These are phyloP conservation scores for Sprattus sprattus DNA, from an alignment of 2,113 vertebrate genomes.

Conservation along the genomic window DNA sequence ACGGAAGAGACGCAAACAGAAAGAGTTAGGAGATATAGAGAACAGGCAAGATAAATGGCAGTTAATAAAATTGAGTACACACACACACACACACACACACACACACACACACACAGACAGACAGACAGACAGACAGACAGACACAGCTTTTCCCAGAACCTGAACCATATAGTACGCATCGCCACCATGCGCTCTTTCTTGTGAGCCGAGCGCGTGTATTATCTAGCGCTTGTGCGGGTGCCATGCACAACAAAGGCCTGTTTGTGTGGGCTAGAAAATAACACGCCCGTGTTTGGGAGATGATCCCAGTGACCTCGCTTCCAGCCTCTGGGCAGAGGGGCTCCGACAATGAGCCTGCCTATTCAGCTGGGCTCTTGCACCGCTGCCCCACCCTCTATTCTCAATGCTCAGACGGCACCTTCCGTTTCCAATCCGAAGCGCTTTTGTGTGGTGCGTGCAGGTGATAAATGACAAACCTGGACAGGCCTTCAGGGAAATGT, in stretches of 20 bases:
- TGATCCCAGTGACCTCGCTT: not conserved
- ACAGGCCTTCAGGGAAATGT: not conserved
- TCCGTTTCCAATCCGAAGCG: not conserved
- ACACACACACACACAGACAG: not conserved
- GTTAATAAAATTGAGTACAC: not conserved
- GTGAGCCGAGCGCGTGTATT: not conserved
- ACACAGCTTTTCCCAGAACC: not conserved
- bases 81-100: not conserved
- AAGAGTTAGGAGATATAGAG: not conserved
- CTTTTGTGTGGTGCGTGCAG: not conserved
- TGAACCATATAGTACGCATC: not conserved
- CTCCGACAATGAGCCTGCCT: not conserved
- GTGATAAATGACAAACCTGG: not conserved
- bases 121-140: not conserved
- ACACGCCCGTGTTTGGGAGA: slow-evolving; percentile 10
- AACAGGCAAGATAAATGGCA: not conserved
- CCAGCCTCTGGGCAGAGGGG: slow-evolving; percentile 7
- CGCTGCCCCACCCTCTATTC: not conserved
- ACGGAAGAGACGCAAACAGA: not conserved
- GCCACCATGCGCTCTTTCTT: not conserved
- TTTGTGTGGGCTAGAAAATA: slow-evolving; percentile 7
- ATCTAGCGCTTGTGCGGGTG: not conserved
- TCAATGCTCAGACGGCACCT: not conserved
- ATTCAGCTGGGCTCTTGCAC: not conserved
- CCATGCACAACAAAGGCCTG: not conserved